These are phyloP conservation scores for Thymallus thymallus DNA, from an alignment of 2,113 vertebrate genomes.

Conservation along the genomic window DNA sequence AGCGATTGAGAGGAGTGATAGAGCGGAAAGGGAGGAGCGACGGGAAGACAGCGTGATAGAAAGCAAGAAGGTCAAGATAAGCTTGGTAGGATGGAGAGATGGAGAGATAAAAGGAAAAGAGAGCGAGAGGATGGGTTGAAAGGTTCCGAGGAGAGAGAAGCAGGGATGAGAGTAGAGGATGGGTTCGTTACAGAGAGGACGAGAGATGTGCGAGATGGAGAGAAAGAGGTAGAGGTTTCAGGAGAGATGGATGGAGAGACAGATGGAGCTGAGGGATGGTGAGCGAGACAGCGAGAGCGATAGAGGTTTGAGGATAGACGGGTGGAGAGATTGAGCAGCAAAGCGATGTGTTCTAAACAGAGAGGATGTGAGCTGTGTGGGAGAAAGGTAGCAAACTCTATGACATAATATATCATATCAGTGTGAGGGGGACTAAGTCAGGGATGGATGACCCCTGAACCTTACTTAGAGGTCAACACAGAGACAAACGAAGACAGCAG, in stretches of 20 bases:
- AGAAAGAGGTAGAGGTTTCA: not conserved
- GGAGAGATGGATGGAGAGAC: constrained; percentile 7
- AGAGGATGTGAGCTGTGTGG: no score
- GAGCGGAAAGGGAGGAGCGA: not conserved
- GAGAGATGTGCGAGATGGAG: not conserved
- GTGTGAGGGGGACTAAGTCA: no score
- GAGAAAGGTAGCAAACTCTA: no score
- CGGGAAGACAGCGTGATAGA: not conserved
- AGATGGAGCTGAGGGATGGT: not conserved
- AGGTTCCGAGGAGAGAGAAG: no score
- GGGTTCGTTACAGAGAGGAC: not conserved
- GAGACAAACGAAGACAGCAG: constrained; percentile 29
- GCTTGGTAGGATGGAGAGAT: not conserved
- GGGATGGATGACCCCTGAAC: constrained; percentile 30
- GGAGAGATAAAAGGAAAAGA: not conserved
- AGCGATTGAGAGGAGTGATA: not conserved
- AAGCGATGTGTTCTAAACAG: no score
- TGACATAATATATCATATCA: no score
- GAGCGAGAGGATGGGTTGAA: no score
- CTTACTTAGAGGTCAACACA: constrained; percentile 22
- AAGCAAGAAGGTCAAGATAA: not conserved
- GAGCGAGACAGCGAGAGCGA: not conserved
- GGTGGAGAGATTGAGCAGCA: no score
- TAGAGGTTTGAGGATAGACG: no score
- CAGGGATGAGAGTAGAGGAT: no score